A percentile compares a stretch with the other conserved stretches of the same genome.
phyloP scores from a whole-genome alignment of 2,113 vertebrate species.

The Heterotilapia buettikoferi region DNA sequence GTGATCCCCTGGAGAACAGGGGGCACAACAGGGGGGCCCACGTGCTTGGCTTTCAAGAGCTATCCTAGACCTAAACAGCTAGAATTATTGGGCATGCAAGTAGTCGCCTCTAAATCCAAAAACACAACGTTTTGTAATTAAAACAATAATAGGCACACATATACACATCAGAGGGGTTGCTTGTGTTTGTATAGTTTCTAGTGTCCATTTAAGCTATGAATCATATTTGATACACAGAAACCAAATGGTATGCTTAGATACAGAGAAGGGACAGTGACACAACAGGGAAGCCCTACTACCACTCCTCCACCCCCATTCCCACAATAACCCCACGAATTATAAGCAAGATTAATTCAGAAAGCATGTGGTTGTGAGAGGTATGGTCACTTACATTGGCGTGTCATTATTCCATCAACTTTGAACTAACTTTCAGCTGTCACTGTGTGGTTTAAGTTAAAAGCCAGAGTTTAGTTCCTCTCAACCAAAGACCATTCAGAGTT shows the following conservation, averaged over 20 bases:
- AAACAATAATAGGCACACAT: background rate
- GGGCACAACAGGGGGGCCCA: background rate
- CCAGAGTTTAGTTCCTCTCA: background rate
- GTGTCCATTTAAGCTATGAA: background rate
- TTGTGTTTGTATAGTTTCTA: background rate
- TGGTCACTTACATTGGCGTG: rapidly evolving
- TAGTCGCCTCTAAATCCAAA: background rate
- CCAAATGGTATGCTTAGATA: background rate
- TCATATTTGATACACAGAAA: background rate
- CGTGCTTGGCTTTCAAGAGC: background rate
- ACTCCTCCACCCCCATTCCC: background rate
- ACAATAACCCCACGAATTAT: background rate
- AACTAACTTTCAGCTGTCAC: background rate
- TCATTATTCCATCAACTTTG: background rate
- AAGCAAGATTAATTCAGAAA: background rate
- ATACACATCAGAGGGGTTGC: background rate
- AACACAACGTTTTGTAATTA: background rate
- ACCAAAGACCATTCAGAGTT: background rate
- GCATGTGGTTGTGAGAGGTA: background rate
- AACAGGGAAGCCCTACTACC: background rate
- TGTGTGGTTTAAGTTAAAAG: background rate
- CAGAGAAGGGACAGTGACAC: background rate
- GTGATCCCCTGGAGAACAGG: background rate
- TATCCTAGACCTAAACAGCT: background rate
- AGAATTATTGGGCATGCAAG: background rate